Evolutionary conservation across 2,113 vertebrate genomes (phyloP), one percentile per base, ranked within the genome.

Genomic region (Pseudorasbora parva): DNA sequence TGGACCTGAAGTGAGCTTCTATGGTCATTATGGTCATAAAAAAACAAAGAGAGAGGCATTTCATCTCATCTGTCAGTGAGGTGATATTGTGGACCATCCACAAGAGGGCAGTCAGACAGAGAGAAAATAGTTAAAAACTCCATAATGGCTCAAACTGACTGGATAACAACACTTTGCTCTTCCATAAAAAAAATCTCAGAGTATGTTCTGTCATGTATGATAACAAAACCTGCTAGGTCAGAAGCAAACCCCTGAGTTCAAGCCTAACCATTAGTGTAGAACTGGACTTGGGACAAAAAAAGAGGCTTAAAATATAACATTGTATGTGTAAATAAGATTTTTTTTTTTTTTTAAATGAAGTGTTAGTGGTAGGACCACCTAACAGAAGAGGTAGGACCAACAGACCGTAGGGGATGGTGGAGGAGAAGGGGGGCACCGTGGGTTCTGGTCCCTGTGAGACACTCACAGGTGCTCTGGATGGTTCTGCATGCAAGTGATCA

Each of bases 401-500:
- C 60, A 27, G 51, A 59, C 4, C 11, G 30, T 17, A 11, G 37
- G 64, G 62, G 82, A 68, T 56, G 54, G 37, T 54, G 25, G 33
- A 72, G 82, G 77, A 64, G 78, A 57, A 68, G 82, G 78, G 68
- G 71, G 3, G 15, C 73, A 51, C 30, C 74, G 37, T 17, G 45
- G 47, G 47, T 49, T 49, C 47, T 49, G 47, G 51, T 80, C 2
- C 54, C 11, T 1, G 66, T 47, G 68, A 74, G 17, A 5, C 59
- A 19, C 68, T 93, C 90, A 97, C 76, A 90, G 84, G 81, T 97
- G 96, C 88, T 96, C 93, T 25, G 96, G 96, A 78, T 97, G 96
- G 85, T 94, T 95, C 15, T 96, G 96, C 81, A 97, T 93, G 84
- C 96, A 97, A 45, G 94, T 92, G 82, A 97, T 93, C 90, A 97